These are phyloP conservation scores for Paramuricea clavata DNA, from an alignment of 92 coral and sea anemone species.

Conservation along the genomic window DNA sequence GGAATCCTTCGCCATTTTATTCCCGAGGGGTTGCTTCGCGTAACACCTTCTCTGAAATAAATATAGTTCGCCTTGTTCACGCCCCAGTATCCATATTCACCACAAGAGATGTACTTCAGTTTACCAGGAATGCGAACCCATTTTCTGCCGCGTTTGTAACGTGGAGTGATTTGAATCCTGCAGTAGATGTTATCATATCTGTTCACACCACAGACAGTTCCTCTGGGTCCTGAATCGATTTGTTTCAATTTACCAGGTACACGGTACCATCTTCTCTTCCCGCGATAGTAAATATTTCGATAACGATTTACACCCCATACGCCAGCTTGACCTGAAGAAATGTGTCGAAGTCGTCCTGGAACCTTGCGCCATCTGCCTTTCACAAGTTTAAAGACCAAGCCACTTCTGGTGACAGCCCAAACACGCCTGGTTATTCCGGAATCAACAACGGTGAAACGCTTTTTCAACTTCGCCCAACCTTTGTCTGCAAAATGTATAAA, in stretches of 20 bases:
- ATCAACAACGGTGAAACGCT: conserved; percentile 9
- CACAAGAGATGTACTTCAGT: conserved; percentile 47
- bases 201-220: conserved; percentile 48
- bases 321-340: conserved; percentile 52
- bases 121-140: conserved; percentile 57
- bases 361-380: conserved; percentile 24
- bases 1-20: conserved; percentile 49
- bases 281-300: conserved; percentile 39
- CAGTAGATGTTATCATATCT: conserved; percentile 36
- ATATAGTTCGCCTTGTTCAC: conserved; percentile 51
- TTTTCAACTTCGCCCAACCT: background rate
- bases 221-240: conserved; percentile 57
- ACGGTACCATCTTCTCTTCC: conserved; percentile 48
- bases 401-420: conserved; percentile 36
- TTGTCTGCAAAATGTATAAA: background rate
- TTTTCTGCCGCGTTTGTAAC: background rate
- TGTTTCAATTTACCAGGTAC: conserved; percentile 58
- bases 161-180: conserved; percentile 34
- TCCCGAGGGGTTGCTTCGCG: conserved; percentile 11
- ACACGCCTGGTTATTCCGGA: conserved; percentile 36
- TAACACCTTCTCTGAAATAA: conserved; percentile 36
- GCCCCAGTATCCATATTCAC: conserved; percentile 55
- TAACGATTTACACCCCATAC: conserved; percentile 52
- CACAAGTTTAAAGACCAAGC: conserved; percentile 38
- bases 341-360: conserved; percentile 35